phyloP scores from a whole-genome alignment of 2,797 vertebrate genomes.

The Sebastes iracundus region DNA sequence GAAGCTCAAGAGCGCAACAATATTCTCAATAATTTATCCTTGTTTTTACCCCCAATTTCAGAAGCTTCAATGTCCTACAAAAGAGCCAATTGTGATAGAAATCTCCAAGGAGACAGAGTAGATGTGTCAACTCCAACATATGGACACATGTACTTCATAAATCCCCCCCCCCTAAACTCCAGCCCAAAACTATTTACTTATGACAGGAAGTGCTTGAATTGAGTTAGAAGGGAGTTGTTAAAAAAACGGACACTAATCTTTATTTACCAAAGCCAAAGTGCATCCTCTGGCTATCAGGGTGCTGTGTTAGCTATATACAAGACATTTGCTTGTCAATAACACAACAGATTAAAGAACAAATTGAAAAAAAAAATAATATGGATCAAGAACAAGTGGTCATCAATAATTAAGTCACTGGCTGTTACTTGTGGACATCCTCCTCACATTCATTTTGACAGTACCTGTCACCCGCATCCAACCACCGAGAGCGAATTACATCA shows the following conservation, averaged over 20 bases:
- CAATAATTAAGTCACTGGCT: constrained; percentile 55
- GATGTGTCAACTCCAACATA: not conserved
- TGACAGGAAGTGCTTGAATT: constrained; percentile 25
- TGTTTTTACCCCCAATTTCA: not conserved
- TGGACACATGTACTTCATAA: constrained; percentile 23
- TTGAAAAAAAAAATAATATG: constrained; percentile 3
- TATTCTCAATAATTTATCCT: not conserved
- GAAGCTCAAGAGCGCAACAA: not conserved
- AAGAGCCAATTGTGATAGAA: not conserved
- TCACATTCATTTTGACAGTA: constrained; percentile 75
- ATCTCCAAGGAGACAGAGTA: not conserved
- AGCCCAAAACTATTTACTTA: not conserved
- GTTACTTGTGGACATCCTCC: constrained; percentile 63
- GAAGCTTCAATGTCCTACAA: not conserved
- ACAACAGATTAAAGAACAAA: constrained; percentile 39
- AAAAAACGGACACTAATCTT: constrained; percentile 4
- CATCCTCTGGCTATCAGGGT: constrained; percentile 39
- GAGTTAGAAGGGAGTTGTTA: not conserved
- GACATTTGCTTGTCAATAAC: constrained; percentile 57
- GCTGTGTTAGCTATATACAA: constrained; percentile 54
- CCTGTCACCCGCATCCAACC: constrained; percentile 37
- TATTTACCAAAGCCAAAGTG: constrained; percentile 37
- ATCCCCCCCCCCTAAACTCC: not conserved
- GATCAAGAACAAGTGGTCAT: constrained; percentile 59
- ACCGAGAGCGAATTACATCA: not conserved